These are phyloP conservation scores for Tolmerus cingulatus DNA, from an alignment of 2,888 invertebrate species.

Conservation along the genomic window DNA sequence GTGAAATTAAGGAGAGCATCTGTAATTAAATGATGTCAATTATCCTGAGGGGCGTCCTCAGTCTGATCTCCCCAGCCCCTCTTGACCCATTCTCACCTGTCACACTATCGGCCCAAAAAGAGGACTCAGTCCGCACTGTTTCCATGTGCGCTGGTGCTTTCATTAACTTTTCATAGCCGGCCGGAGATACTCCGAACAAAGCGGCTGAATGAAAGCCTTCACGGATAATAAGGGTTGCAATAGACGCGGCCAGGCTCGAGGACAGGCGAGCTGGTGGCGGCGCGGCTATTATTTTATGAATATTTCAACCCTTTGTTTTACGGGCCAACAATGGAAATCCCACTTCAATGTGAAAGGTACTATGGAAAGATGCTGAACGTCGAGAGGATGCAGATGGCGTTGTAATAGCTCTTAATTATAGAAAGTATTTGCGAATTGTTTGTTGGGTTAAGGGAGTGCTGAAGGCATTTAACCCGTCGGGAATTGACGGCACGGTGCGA, in stretches of 20 bases:
- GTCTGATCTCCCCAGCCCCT: not conserved
- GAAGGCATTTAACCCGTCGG: slow-evolving; percentile 39
- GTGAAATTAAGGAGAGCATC: not conserved
- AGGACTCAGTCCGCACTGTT: not conserved
- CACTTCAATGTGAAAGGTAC: slow-evolving; percentile 36
- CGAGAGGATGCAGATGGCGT: slow-evolving; percentile 41
- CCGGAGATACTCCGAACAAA: slow-evolving; percentile 23
- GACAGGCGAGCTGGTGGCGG: slow-evolving; percentile 9
- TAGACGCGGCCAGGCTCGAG: not conserved
- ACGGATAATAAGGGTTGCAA: slow-evolving; percentile 31
- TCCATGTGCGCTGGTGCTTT: slow-evolving; percentile 25
- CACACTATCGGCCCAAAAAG: not conserved
- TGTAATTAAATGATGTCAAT: slow-evolving; percentile 20
- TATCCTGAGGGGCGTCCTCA: not conserved
- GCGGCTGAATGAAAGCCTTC: slow-evolving; percentile 29
- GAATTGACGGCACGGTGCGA: not conserved
- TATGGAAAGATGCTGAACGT: slow-evolving; percentile 20
- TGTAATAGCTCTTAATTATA: slow-evolving; percentile 45
- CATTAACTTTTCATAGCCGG: slow-evolving; percentile 29
- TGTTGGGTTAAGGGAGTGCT: slow-evolving; percentile 40
- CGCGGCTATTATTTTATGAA: slow-evolving; percentile 44
- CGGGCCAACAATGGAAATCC: slow-evolving; percentile 34
- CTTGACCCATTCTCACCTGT: slow-evolving; percentile 31
- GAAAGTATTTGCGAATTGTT: slow-evolving; percentile 43
- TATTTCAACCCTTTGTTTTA: slow-evolving; percentile 42